These are phyloP conservation scores for Ormyrus pomaceus DNA, from an alignment of 2,888 invertebrate species.

Conservation along the genomic window DNA sequence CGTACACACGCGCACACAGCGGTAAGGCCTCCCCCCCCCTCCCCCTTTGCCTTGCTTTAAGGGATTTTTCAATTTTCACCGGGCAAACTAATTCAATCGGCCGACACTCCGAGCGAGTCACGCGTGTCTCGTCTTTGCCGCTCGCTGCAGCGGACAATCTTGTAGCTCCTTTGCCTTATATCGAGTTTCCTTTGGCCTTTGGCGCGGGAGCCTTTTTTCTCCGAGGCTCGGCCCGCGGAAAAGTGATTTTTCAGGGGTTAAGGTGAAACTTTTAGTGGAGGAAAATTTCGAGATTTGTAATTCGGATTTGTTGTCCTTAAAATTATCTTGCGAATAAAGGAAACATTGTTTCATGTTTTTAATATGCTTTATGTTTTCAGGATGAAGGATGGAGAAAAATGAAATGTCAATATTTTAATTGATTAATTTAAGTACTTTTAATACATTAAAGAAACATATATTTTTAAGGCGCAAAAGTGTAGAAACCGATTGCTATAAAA, in stretches of 20 bases:
- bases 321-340: too few relatives aligned
- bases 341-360: too few relatives aligned
- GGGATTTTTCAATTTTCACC: conserved; percentile 73
- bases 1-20: not conserved
- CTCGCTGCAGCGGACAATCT: conserved; percentile 36
- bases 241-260: conserved; percentile 3
- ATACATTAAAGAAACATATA: too few relatives aligned
- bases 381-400: too few relatives aligned
- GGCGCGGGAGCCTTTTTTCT: too few relatives aligned
- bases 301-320: too few relatives aligned
- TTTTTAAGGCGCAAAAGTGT: too few relatives aligned
- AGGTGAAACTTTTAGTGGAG: not conserved
- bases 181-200: conserved; percentile 23
- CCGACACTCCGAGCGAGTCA: conserved; percentile 32
- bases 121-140: conserved; percentile 9
- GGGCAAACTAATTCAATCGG: conserved; percentile 72
- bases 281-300: too few relatives aligned
- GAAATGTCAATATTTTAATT: too few relatives aligned
- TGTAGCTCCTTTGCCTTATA: conserved; percentile 12
- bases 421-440: too few relatives aligned
- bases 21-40: not conserved
- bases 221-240: not conserved
- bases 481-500: too few relatives aligned
- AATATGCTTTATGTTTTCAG: too few relatives aligned
- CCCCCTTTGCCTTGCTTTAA: conserved; percentile 70